phyloP scores from a whole-genome alignment of 1,140 invertebrate species.

The Goniozus legneri region DNA sequence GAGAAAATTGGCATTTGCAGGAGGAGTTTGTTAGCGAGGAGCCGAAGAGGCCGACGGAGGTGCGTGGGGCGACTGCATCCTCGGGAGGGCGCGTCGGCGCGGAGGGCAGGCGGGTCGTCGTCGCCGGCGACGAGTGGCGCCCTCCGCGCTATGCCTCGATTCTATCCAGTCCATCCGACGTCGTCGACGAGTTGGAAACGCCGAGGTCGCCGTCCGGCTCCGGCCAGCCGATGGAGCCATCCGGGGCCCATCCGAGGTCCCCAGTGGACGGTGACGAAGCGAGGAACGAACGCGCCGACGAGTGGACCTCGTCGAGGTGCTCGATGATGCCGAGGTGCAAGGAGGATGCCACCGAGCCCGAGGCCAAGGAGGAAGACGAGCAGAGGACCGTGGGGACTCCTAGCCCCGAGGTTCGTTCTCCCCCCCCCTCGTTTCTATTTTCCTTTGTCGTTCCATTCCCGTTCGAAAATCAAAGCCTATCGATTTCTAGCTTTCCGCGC shows the following conservation, averaged over 20 bases:
- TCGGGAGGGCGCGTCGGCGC: conserved; percentile 18
- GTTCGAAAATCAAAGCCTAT: too few relatives aligned
- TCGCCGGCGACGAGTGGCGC: conserved; percentile 21
- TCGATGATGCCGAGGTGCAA: conserved; percentile 21
- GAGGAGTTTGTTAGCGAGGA: not conserved
- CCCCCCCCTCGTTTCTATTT: not conserved
- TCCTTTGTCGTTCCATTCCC: too few relatives aligned
- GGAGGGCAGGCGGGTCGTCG: conserved; percentile 23
- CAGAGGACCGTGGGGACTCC: conserved; percentile 36
- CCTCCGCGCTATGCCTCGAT: not conserved
- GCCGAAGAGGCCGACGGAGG: not conserved
- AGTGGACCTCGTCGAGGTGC: too few relatives aligned
- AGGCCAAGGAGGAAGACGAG: conserved; percentile 42
- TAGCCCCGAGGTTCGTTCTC: conserved; percentile 37
- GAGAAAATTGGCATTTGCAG: too few relatives aligned
- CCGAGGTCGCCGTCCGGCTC: not conserved
- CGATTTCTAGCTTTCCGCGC: too few relatives aligned
- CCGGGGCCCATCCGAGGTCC: too few relatives aligned
- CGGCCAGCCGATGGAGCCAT: too few relatives aligned
- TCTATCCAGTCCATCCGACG: not conserved
- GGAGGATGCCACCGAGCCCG: conserved; percentile 43
- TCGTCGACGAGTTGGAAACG: not conserved
- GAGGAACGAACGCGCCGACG: too few relatives aligned
- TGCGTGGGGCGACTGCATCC: not conserved
- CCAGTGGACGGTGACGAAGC: too few relatives aligned